These are phyloP conservation scores for Megaleporinus macrocephalus DNA, from an alignment of 2,113 vertebrate genomes.

Conservation along the genomic window DNA sequence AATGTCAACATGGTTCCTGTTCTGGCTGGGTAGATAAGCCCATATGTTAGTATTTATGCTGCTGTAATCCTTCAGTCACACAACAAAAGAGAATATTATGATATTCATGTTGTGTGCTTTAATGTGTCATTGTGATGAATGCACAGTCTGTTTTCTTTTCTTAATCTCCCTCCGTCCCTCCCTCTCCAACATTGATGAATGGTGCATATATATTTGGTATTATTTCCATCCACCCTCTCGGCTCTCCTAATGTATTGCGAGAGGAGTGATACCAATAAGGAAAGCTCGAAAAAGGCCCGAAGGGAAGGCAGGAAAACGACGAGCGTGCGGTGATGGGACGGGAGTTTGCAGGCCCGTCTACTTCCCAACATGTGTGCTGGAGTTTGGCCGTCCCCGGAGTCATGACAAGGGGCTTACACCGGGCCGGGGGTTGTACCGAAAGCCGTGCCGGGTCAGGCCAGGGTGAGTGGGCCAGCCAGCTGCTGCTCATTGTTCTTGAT, in stretches of 20 bases:
- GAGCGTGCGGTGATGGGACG: background rate
- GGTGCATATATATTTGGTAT: slow-evolving; percentile 70
- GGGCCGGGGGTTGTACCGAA: slow-evolving; percentile 21
- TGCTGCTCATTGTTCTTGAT: slow-evolving; percentile 90
- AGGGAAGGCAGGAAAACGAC: slow-evolving; percentile 50
- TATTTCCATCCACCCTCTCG: slow-evolving; percentile 71
- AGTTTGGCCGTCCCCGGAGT: slow-evolving; percentile 51
- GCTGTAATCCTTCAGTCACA: slow-evolving; percentile 65
- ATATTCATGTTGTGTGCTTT: slow-evolving; percentile 69
- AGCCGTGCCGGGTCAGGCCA: slow-evolving; percentile 78
- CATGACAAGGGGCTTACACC: slow-evolving; percentile 32
- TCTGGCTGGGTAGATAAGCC: slow-evolving; percentile 54
- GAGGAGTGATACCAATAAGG: slow-evolving; percentile 67
- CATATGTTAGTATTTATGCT: slow-evolving; percentile 69
- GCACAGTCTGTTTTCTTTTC: slow-evolving; percentile 62
- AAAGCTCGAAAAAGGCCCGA: slow-evolving; percentile 60
- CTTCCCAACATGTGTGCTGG: slow-evolving; percentile 41
- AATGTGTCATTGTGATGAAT: slow-evolving; percentile 75
- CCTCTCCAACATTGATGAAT: slow-evolving; percentile 76
- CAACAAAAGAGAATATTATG: slow-evolving; percentile 70
- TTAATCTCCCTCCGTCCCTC: slow-evolving; percentile 65
- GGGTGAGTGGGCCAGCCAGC: slow-evolving; percentile 85
- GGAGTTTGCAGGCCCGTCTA: slow-evolving; percentile 6
- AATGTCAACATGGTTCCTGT: slow-evolving; percentile 40
- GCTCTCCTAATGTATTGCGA: slow-evolving; percentile 73